Base-by-base conservation (phyloP, 2,797 vertebrate species). In the Sebastes steindachneri region DNA sequence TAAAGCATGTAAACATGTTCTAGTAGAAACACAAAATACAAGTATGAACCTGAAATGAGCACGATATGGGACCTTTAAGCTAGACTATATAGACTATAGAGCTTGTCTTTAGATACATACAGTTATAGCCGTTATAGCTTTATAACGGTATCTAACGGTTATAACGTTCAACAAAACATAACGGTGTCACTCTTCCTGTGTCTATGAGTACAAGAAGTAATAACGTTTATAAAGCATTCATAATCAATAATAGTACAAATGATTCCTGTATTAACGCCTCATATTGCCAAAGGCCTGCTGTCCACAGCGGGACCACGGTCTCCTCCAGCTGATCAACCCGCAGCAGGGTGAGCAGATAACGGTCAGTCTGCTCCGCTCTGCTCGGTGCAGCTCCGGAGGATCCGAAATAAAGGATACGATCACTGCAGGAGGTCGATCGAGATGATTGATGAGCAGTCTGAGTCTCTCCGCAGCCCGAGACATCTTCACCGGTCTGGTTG, bases 331-430 rank as follows among this genome's bases (percentile, higher is more conserved):
- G 1, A 4, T 9, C 45, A 35, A 2, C 1, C 57, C 41, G 19
- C 26, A 3, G 0, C 29, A 6, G 7, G 0, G 15, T 8, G 64
- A 2, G 14, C n/a, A 2, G 54, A 19, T 15, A 26, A 2, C 29
- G 9, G n/a, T 1, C 25, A 17, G 45, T 0, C 45, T 1, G 5
- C 2, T 4, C 66, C 17, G 69, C 63, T 26, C 12, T 41, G 37
- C 37, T 12, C 0, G 2, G 15, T 17, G 37, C 3, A 67, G 53
- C 17, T 9, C 12, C 5, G 1, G 6, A 1, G 15, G 12, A 2
- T 14, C 7, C 1, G 1, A 23, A 2, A 3, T 1, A 86, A 95
- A 96, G 94, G 95, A 97, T 97, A 97, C 96, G 33, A 96, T 48
- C 2, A 1, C 31, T 3, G 71, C 53, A 0, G 69, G 5, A 0